Base-by-base conservation (phyloP, 1,140 invertebrate genomes). In the Nymphalis io region DNA sequence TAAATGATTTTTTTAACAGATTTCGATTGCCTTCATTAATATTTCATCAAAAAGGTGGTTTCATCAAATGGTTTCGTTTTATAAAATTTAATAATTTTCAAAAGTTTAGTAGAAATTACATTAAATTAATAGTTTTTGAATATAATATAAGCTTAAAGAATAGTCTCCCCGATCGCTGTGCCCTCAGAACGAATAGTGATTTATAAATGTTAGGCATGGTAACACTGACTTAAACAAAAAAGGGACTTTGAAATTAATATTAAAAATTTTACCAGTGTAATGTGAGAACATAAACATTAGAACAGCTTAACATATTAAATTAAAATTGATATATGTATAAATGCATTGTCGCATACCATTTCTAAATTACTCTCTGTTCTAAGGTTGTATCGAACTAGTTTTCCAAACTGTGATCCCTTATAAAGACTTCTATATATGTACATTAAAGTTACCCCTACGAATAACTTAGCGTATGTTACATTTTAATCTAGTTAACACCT, bases 381-480 rank as follows among this genome's bases (percentile, higher is more conserved):
- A 20, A 55, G 62, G 79, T 76, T 83, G 78, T 84, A 82, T 84
- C 70, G 80, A 83, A 81, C 82, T 89, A 89, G 88, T 78, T 89
- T 89, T 89, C 87, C 88, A 85, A 89, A 85, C 88, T 90, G 88
- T 90, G 88, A 90, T 90, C 88, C 88, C 87, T 87, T 83, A 83
- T 89, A 88, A 90, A 90, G 88, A 90, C 88, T 90, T 89, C 85
- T 89, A 89, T 79, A 72, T 90, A 90, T 87, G 87, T 85, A 85
- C 79, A 81, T 78, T 80, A 80, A 80, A 81, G 79, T 74, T 79
- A 76, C 70, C 76, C 72, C 61, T 72, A 73, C 57, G 46, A 73
- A 68, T 74, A 69, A 71, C 40, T 67, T 72, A 75, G 71, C 58
- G 60, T 70, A 76, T 61, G 48, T 64, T 55, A 68, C 73, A 40